Evolutionary conservation across 1,140 invertebrate genomes (phyloP), one percentile per base, ranked within the genome.

Genomic region (Geopemphigus sp.): DNA sequence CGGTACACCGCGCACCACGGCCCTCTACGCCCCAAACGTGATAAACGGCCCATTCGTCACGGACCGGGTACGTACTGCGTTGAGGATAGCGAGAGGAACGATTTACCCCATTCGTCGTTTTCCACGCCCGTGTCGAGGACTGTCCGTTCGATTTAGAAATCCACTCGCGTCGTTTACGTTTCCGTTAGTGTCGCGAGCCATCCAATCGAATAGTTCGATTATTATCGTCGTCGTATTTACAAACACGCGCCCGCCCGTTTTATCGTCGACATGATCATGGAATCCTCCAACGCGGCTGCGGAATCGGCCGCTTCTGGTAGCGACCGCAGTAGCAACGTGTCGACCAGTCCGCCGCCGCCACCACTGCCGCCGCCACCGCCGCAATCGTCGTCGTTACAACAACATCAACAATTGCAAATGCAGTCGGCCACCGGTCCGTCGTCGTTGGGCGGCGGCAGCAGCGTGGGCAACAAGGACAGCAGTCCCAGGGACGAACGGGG

Each of bases 311-410:
- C 63, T 50, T 84, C 83, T 61, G 84, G 83, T 84, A 87, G 82
- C 84, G 86, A 83, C 84, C 85, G 83, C 83, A 86, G 83, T 83
- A 87, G 82, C 83, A 87, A 83, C 86, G 87, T 83, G 83, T 85
- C 82, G 83, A 81, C 84, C 81, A 89, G 82, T 82, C 86, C 82
- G 87, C 88, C 83, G 86, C 88, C 82, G 84, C 86, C 82, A 88
- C 88, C 83, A 86, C 88, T 82, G 84, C 86, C 81, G 32, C 32
- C 32, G 32, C 32, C 32, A 8, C 32, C 32, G 32, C 8, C 32
- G 8, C 32, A 39, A 32, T 45, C 83, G 87, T 88, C 87, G 83
- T 84, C 84, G 64, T 85, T 86, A 83, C 85, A 86, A 83, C 85
- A 85, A 80, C 85, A 86, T 80, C 84, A 85, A n/a, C 50, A 64